Percentiles rank a stretch among this genome's conserved stretches.
phyloP scores from a whole-genome alignment of 2,113 vertebrate genomes.

The Rhabdomys dilectus region DNA sequence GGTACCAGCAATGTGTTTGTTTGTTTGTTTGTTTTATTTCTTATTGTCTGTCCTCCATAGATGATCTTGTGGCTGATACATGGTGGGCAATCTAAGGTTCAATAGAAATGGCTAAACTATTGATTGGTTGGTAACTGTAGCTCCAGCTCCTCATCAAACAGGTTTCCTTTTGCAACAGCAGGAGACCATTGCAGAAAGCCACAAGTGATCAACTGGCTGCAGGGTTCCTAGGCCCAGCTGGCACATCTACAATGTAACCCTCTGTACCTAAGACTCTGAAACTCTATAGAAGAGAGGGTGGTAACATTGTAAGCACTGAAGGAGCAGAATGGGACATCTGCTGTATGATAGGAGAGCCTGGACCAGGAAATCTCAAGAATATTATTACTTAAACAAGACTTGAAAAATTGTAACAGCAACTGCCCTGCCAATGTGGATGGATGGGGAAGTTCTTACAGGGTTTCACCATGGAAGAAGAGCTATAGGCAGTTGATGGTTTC shows the following conservation, averaged over 20 bases:
- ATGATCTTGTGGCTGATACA: neutral
- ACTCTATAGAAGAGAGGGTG: neutral
- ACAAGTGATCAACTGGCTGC: neutral
- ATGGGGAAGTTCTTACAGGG: neutral
- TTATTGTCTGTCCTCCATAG: neutral
- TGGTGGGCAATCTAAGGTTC: neutral
- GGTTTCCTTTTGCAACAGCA: neutral
- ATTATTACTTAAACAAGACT: neutral
- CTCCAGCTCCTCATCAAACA: neutral
- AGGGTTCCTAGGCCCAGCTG: neutral
- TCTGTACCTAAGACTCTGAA: neutral
- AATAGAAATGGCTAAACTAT: neutral
- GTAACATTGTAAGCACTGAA: neutral
- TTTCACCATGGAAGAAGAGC: neutral
- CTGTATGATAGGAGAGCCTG: neutral
- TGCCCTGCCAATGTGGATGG: no score
- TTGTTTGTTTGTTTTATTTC: neutral
- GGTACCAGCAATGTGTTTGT: neutral
- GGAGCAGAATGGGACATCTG: neutral
- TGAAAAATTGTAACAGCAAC: neutral
- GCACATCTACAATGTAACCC: neutral
- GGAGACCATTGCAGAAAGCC: neutral
- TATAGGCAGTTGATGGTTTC: neutral
- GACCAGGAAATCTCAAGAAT: neutral
- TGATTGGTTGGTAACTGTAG: neutral